These are phyloP conservation scores for Pangasianodon hypophthalmus DNA, from an alignment of 2,113 vertebrate genomes.

Conservation along the genomic window DNA sequence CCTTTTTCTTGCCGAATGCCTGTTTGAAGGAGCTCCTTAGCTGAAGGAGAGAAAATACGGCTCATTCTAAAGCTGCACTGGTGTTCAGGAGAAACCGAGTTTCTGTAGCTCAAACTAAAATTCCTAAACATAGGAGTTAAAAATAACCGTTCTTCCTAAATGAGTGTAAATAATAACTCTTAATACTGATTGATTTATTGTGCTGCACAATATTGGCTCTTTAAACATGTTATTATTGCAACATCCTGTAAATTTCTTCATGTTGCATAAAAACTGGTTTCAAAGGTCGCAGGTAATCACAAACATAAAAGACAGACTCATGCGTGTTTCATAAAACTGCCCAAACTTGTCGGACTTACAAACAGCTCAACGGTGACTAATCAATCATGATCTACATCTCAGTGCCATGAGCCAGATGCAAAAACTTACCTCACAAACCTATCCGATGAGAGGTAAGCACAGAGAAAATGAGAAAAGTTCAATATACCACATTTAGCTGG, in stretches of 20 bases:
- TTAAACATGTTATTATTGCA: neutral
- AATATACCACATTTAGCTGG: conserved; percentile 11
- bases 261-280: neutral
- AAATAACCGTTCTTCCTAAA: neutral
- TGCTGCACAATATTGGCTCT: neutral
- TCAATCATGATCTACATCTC: neutral
- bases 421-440: conserved; percentile 56
- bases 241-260: neutral
- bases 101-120: neutral
- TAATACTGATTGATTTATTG: neutral
- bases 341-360: conserved; percentile 6
- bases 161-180: neutral
- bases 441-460: conserved; percentile 22
- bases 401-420: neutral
- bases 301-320: neutral
- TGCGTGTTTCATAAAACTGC: neutral
- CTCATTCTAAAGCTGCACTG: neutral
- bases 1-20: conserved; percentile 88
- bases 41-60: conserved; percentile 64
- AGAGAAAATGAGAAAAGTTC: conserved; percentile 32
- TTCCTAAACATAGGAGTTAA: neutral
- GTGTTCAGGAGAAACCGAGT: neutral
- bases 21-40: conserved; percentile 90
- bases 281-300: neutral
- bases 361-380: neutral